Base-by-base conservation (phyloP, 2,797 vertebrate genomes). In the Hemibagrus guttatus region DNA sequence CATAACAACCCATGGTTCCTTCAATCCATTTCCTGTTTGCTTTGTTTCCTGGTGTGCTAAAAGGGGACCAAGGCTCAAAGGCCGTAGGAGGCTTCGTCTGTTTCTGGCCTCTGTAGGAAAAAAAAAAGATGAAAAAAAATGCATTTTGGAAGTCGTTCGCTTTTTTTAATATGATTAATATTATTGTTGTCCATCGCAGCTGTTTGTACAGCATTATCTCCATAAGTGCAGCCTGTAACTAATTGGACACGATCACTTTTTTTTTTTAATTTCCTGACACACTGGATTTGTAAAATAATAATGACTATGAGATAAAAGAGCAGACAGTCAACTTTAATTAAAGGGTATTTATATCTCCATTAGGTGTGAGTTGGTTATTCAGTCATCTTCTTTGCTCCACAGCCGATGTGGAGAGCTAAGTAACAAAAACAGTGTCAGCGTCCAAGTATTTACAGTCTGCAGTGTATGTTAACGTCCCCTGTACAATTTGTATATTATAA, bases 401-500 rank as follows among this genome's bases (percentile, higher is more conserved):
- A 49, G 61, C 66, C 59, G 49, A 31, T 17, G 13, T 23, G 35
- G 31, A 28, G 49, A 58, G 19, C 19, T 35, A 79, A 26, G 35
- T 23, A n/a, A 35, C 21, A 39, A 17, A 49, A 81, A 58, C 19
- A 52, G 31, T n/a, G n/a, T 64, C 26, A 79, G 49, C 69, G 66
- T 86, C 83, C 72, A 63, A 54, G 56, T 56, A 54, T 74, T 86
- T 82, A 28, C 52, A 63, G 59, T 14, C 84, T 72, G 87, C 69
- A 14, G n/a, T 74, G 64, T 90, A 90, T 93, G 93, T 93, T 93
- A 89, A 93, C 93, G 94, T 92, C 93, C 94, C 94, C 94, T 96
- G 95, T 96, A 96, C 93, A 96, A 96, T 95, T 95, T 96, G 95
- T 96, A 96, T 95, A 95, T 94, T 95, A 96, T 95, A 96, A 95